A percentile compares a stretch with the other conserved stretches of the same genome.
Evolutionary conservation across 1,140 invertebrate species (phyloP).

Genomic region (Yoshiicerus persimilis): DNA sequence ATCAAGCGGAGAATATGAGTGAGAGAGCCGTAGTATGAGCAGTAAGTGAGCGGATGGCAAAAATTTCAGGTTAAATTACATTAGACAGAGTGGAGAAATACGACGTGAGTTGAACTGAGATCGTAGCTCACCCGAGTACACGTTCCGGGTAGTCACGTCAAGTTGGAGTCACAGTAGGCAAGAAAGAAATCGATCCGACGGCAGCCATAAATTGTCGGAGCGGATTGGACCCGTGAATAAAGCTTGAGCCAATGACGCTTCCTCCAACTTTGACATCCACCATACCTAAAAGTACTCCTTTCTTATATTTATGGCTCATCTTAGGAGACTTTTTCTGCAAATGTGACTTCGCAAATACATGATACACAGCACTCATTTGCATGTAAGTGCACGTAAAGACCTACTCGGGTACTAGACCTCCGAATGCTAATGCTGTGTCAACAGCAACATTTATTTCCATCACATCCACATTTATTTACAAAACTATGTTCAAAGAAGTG

Average conservation of each 20-base stretch:
- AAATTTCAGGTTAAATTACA: background rate
- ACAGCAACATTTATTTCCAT: too few species aligned
- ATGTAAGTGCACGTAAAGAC: background rate
- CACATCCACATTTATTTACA: too few species aligned
- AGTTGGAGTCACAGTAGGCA: slow-evolving; percentile 12
- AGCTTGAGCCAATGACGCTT: slow-evolving; percentile 39
- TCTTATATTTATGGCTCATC: background rate
- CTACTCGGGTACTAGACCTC: background rate
- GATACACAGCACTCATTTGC: background rate
- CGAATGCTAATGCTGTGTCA: too few species aligned
- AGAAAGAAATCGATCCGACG: slow-evolving; percentile 33
- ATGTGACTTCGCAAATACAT: background rate
- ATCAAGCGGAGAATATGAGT: background rate
- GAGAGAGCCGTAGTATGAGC: background rate
- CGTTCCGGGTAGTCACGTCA: background rate
- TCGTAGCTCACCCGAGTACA: background rate
- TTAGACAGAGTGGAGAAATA: background rate
- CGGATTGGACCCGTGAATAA: slow-evolving; percentile 39
- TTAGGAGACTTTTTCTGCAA: background rate
- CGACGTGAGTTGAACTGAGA: background rate
- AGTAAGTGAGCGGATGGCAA: background rate
- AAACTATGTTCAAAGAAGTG: too few species aligned
- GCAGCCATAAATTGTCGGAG: slow-evolving; percentile 38
- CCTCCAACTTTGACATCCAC: slow-evolving; percentile 36
- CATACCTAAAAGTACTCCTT: slow-evolving; percentile 21